A percentile compares a stretch with the other conserved stretches of the same genome.
phyloP scores from a whole-genome alignment of 1,140 invertebrate genomes.

The Antheraea mylitta region DNA sequence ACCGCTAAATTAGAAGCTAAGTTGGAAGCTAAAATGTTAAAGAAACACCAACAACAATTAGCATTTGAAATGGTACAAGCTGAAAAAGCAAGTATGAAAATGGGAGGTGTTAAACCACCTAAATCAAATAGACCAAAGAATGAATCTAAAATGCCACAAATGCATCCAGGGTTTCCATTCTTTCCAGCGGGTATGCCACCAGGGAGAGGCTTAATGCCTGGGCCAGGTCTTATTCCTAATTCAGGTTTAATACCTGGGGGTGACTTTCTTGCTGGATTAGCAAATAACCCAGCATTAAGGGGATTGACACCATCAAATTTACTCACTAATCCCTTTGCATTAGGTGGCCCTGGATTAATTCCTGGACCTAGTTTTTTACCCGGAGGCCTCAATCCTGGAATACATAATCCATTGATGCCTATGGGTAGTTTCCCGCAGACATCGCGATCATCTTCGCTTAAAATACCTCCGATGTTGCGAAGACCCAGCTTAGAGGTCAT shows the following conservation, averaged over 20 bases:
- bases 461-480: constrained; percentile 70
- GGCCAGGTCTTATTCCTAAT: constrained; percentile 84
- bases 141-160: constrained; percentile 79
- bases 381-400: constrained; percentile 59
- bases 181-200: constrained; percentile 76
- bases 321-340: constrained; percentile 71
- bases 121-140: constrained; percentile 82
- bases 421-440: constrained; percentile 77
- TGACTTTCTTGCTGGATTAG: constrained; percentile 62
- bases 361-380: constrained; percentile 78
- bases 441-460: constrained; percentile 74
- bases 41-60: constrained; percentile 69
- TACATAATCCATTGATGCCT: constrained; percentile 64
- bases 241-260: constrained; percentile 74
- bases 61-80: constrained; percentile 62
- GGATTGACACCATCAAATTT: constrained; percentile 59
- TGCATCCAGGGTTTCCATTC: constrained; percentile 75
- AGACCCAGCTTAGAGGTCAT: constrained; percentile 77
- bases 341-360: constrained; percentile 66
- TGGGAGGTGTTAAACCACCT: constrained; percentile 50
- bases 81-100: constrained; percentile 63
- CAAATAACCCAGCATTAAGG: constrained; percentile 68
- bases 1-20: constrained; percentile 69
- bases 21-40: constrained; percentile 69
- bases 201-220: constrained; percentile 73